phyloP scores from a whole-genome alignment of 2,888 invertebrate genomes.

The Sphinx pinastri region DNA sequence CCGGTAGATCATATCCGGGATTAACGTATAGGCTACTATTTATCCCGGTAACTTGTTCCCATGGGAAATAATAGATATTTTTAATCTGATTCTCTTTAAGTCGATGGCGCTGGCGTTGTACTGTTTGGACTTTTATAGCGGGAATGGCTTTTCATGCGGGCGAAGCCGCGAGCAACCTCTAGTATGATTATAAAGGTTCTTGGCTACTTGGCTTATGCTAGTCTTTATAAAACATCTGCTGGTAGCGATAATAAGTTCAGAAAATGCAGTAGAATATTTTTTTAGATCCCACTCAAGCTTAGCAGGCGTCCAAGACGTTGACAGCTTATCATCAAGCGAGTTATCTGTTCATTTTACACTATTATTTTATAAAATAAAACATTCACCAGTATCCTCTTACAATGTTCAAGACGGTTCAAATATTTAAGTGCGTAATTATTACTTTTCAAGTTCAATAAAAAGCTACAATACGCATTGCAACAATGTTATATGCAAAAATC shows the following conservation, averaged over 20 bases:
- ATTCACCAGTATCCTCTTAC: not conserved
- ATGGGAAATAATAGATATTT: not conserved
- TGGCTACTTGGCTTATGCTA: not conserved
- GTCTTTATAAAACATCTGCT: constrained; percentile 5
- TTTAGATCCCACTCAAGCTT: not conserved
- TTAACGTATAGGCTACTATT: too few relatives aligned
- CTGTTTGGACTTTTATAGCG: too few relatives aligned
- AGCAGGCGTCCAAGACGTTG: constrained; percentile 1
- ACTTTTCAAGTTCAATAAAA: not conserved
- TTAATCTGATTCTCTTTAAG: too few relatives aligned
- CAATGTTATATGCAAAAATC: not conserved
- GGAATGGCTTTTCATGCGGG: too few relatives aligned
- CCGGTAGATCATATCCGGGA: too few relatives aligned
- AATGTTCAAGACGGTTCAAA: not conserved
- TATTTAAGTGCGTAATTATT: not conserved
- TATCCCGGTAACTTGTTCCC: too few relatives aligned
- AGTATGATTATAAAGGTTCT: not conserved
- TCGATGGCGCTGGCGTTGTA: too few relatives aligned
- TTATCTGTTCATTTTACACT: constrained; percentile 2
- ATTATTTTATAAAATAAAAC: constrained; percentile 16
- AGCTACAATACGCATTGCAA: too few relatives aligned
- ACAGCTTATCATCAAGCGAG: constrained; percentile 4
- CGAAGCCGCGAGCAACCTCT: not conserved
- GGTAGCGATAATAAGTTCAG: not conserved
- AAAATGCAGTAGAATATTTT: constrained; percentile 1